Evolutionary conservation across 2,888 invertebrate genomes (phyloP), one percentile per base, ranked within the genome.

Genomic region (Crematogaster levior): DNA sequence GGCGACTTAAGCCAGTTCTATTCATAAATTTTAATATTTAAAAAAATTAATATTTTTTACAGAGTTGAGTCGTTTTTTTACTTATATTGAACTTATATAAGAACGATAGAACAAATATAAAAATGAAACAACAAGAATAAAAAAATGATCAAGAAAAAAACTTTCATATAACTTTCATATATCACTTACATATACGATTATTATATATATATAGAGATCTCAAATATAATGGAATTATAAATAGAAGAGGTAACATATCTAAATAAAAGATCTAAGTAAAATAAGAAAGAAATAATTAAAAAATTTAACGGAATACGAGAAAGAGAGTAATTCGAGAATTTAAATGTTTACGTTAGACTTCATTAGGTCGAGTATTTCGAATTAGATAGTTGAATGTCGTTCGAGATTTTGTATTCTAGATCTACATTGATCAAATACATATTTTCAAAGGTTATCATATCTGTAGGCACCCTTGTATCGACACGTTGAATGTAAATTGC

Each of bases 401-500:
- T 58, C 10, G 7, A 27, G 10, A 58, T 15, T 12, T 56, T 3
- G 7, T 72, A 56, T 15, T 58, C 15, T n/a, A 0, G 15, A 21
- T 34, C 15, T 24, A 3, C 15, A 60, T 30, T 30, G 21, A 46
- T 15, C n/a, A n/a, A 73, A n/a, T 60, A 30, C 43, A 58, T 58
- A n/a, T 40, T 72, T 27, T 27, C 0, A 37, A 6, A 24, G 34
- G 27, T 70, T 70, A 37, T 56, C n/a, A 15, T 3, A 56, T n/a
- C 9, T 3, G 24, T 53, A 30, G n/a, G 27, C 60, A 72, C 56
- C 7, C 40, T 60, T 40, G 60, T 73, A 30, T 27, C 51, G n/a
- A 56, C 56, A 66, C 15, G 6, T 21, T n/a, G 15, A 7, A 43
- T 30, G 27, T 56, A 68, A 66, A 77, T 77, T 77, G 68, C 56